Evolutionary conservation across 2,113 vertebrate genomes (phyloP), one percentile per base, ranked within the genome.

Genomic region (Oryzias javanicus): DNA sequence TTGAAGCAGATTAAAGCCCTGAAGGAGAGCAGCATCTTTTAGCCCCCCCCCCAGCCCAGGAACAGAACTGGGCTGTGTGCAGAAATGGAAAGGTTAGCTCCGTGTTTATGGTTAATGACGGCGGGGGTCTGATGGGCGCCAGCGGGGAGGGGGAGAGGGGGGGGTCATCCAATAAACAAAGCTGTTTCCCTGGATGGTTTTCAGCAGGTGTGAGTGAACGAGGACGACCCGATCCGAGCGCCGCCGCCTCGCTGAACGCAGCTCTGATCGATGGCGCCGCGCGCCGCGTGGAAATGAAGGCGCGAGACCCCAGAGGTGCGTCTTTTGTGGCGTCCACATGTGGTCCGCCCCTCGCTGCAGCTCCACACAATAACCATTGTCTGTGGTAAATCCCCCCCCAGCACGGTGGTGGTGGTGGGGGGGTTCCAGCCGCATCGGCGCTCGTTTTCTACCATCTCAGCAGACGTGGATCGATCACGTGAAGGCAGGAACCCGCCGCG

Each of bases 331-430:
- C 13, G 72, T 61, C 68, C 29, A 13, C 82, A 72, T 72, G 81
- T 41, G 75, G 66, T 22, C 49, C 19, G 79, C 74, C 74, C 46
- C 81, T 74, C 49, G 51, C 67, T 62, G 67, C 55, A 2, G 82
- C 19, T 55, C 64, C 75, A 80, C 70, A 89, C 82, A 90, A 90
- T 87, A 86, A 85, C 81, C 85, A 88, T 86, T 88, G 82, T 87
- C 80, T 79, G 81, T 54, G 74, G 74, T 78, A 82, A 85, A 79
- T 77, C 86, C 85, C 80, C 80, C 82, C 75, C 60, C 44, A 75
- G 67, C 70, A 59, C 1, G 49, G 45, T 53, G 18, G 2, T 13
- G n/a, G 14, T 6, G 15, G 6, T 12, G 16, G 14, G 4, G 20
- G 24, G n/a, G 8, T 74, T 86, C 69, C 77, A 84, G 63, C 76